phyloP scores from a whole-genome alignment of 2,888 invertebrate genomes.

The Hetaerina titia region DNA sequence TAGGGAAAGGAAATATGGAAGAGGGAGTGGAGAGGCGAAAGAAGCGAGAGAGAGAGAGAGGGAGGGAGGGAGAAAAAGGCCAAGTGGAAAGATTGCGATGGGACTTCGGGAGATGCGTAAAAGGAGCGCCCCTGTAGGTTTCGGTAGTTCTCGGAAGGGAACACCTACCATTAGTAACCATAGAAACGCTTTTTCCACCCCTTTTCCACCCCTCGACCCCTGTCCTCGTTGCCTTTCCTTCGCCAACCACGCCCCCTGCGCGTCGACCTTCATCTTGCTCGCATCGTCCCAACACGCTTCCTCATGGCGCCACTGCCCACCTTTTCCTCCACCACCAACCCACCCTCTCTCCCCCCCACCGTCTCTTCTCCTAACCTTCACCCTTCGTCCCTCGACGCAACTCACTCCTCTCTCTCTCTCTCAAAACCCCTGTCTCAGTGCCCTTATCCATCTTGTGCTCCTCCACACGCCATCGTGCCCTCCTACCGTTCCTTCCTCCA shows the following conservation, averaged over 20 bases:
- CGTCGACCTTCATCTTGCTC: too few species aligned
- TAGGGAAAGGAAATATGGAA: neutral
- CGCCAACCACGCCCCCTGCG: too few species aligned
- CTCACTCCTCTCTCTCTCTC: neutral
- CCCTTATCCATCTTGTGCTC: neutral
- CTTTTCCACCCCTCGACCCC: neutral
- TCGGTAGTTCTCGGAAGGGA: conserved; percentile 18
- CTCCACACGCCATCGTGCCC: neutral
- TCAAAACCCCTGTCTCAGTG: neutral
- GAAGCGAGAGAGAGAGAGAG: neutral
- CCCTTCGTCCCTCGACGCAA: too few species aligned
- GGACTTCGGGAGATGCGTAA: neutral
- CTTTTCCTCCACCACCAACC: too few species aligned
- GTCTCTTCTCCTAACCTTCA: too few species aligned
- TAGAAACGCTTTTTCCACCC: neutral
- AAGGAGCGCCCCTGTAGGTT: neutral
- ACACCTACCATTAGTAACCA: conserved; percentile 59
- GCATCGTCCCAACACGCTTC: too few species aligned
- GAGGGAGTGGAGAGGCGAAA: neutral
- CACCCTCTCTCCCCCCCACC: too few species aligned
- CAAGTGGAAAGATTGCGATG: neutral
- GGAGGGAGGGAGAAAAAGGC: neutral
- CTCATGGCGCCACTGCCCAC: too few species aligned
- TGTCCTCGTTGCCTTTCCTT: too few species aligned
- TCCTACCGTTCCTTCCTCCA: too few species aligned